These are phyloP conservation scores for Deroplatys truncata DNA, from an alignment of 2,888 invertebrate genomes.

Conservation along the genomic window DNA sequence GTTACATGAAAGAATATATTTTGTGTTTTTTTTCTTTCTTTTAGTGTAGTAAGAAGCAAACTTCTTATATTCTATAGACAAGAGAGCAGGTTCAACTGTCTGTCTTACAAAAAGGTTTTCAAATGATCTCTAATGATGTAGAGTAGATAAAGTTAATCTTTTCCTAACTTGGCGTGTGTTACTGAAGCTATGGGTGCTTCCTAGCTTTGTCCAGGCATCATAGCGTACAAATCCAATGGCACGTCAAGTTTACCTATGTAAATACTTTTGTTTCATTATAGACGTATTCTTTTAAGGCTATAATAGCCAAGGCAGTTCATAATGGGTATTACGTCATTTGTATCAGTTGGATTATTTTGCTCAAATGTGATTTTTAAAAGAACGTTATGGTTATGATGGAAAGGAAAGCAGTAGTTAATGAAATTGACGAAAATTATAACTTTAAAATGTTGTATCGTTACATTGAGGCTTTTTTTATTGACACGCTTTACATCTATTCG, in stretches of 20 bases:
- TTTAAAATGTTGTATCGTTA: too few relatives aligned
- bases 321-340: background rate
- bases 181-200: background rate
- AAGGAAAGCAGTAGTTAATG: background rate
- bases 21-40: background rate
- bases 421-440: too few relatives aligned
- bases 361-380: background rate
- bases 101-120: conserved; percentile 27
- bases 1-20: background rate
- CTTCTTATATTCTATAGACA: background rate
- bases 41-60: background rate
- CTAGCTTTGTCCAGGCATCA: background rate
- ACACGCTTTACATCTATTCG: too few relatives aligned
- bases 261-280: background rate
- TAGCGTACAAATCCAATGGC: background rate
- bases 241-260: background rate
- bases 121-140: conserved; percentile 36
- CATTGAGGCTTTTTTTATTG: too few relatives aligned
- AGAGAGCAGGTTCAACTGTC: background rate
- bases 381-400: background rate
- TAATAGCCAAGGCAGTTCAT: background rate
- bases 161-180: background rate
- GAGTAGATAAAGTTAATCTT: conserved; percentile 11
- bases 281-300: background rate
- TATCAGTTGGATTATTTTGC: background rate